Percentiles rank a stretch among this genome's conserved stretches.
These are phyloP conservation scores for Nasua narica DNA, from an alignment of 2,797 vertebrate species.

Conservation along the genomic window DNA sequence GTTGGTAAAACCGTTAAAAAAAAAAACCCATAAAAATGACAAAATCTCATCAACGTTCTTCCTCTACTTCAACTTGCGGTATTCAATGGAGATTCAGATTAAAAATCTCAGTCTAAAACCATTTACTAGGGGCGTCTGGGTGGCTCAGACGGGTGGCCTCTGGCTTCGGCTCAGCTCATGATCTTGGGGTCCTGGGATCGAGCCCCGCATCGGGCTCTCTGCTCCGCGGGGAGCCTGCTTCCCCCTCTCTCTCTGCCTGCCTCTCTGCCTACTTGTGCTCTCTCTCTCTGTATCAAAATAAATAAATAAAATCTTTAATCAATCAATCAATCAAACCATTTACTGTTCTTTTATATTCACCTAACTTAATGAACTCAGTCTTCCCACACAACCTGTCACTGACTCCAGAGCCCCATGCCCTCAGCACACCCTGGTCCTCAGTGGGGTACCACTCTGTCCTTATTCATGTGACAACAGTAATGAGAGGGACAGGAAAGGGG, in stretches of 20 bases:
- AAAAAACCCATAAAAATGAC: background rate
- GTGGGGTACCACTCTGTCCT: rapidly evolving
- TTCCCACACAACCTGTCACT: background rate
- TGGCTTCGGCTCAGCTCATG: no score
- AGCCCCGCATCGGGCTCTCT: no score
- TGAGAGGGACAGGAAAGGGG: background rate
- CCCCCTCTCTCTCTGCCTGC: no score
- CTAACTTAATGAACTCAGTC: background rate
- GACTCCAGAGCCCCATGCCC: background rate
- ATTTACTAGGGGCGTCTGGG: no score
- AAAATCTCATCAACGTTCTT: background rate
- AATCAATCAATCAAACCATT: no score
- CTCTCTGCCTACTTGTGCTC: no score
- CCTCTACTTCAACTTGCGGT: background rate
- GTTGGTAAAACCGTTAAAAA: background rate
- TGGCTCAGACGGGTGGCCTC: no score
- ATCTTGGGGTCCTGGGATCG: no score
- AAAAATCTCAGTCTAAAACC: background rate
- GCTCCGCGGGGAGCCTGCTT: no score
- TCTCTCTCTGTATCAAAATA: no score
- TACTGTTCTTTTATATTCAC: background rate
- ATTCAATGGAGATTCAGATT: background rate
- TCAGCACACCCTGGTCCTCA: rapidly evolving
- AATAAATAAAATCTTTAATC: no score
- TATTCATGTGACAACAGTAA: rapidly evolving